Evolutionary conservation across 2,888 invertebrate species (phyloP).

Genomic region (Chymomyza procnemis): DNA sequence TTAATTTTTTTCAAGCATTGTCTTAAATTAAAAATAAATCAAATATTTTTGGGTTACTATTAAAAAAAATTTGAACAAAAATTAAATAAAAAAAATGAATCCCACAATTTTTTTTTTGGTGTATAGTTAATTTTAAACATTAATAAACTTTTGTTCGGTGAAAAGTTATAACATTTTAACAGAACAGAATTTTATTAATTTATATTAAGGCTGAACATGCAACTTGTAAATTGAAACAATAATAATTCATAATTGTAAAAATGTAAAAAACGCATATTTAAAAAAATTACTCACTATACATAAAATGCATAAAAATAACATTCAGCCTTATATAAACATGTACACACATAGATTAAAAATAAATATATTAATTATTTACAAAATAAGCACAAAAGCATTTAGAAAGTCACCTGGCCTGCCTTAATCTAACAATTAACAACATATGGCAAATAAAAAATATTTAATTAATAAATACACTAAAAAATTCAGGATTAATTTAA

Average conservation of each 20-base stretch:
- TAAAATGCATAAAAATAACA: neutral
- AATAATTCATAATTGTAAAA: neutral
- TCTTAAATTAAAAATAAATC: too few relatives aligned
- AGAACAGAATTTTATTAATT: constrained; percentile 14
- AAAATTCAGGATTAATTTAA: constrained; percentile 5
- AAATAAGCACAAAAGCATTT: constrained; percentile 29
- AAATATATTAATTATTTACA: constrained; percentile 10
- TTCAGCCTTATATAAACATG: constrained; percentile 23
- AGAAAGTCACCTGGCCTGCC: constrained; percentile 53
- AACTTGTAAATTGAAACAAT: neutral
- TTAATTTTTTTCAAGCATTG: too few relatives aligned
- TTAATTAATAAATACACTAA: constrained; percentile 19
- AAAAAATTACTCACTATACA: neutral
- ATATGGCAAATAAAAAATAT: constrained; percentile 15
- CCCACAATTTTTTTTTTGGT: constrained; percentile 37
- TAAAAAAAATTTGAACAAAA: constrained; percentile 16
- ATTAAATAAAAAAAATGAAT: constrained; percentile 14
- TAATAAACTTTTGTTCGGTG: constrained; percentile 16
- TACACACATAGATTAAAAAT: constrained; percentile 14
- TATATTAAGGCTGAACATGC: neutral
- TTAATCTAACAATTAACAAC: constrained; percentile 14
- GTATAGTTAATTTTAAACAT: constrained; percentile 45
- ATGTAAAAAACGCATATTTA: neutral
- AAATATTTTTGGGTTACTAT: too few relatives aligned
- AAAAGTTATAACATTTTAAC: neutral